phyloP scores from a whole-genome alignment of 2,113 vertebrate species.

The Microtus oregoni region DNA sequence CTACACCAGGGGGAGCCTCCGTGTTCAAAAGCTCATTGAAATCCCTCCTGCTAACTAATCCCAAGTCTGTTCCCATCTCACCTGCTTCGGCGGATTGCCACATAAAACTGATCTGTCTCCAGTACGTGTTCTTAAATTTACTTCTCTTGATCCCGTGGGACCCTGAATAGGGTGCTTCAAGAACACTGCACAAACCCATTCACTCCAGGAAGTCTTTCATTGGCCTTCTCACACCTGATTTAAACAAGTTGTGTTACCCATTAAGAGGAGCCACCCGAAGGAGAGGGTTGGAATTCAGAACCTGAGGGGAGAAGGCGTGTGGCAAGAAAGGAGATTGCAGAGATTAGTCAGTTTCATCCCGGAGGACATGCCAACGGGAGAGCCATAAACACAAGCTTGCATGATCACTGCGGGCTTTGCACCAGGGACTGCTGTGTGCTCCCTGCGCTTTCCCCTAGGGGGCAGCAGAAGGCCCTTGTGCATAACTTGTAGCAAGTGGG shows the following conservation, averaged over 20 bases:
- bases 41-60: neutral
- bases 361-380: neutral
- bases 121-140: neutral
- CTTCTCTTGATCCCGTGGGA: fast-evolving
- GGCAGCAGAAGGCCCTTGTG: neutral
- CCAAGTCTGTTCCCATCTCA: neutral
- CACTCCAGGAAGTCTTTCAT: no score
- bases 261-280: neutral
- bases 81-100: neutral
- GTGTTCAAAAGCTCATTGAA: neutral
- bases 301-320: no score
- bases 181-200: neutral
- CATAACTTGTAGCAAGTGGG: neutral
- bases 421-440: fast-evolving
- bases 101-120: no score
- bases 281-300: neutral
- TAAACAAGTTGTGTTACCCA: neutral
- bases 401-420: fast-evolving
- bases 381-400: neutral
- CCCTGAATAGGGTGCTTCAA: neutral
- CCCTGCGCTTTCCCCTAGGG: no score
- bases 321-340: neutral
- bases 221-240: neutral
- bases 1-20: no score
- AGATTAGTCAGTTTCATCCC: neutral